phyloP scores from a whole-genome alignment of 1,140 invertebrate species.

The Megalopta genalis region DNA sequence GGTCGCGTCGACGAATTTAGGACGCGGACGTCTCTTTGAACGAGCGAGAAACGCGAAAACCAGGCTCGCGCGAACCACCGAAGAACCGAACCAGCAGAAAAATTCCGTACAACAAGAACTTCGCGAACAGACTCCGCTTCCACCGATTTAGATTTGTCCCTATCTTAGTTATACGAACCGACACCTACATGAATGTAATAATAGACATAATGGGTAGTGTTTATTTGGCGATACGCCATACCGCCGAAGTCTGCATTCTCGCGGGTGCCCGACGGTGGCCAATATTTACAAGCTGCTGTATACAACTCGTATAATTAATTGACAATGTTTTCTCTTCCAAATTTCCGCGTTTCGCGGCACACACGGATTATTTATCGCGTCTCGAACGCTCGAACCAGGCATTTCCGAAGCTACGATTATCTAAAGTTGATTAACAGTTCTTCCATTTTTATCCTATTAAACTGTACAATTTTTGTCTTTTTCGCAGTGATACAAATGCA shows the following conservation, averaged over 20 bases:
- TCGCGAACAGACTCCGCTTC: conserved; percentile 5
- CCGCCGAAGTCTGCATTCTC: conserved; percentile 38
- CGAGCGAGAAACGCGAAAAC: conserved; percentile 24
- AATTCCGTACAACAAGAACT: conserved; percentile 2
- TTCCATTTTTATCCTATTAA: background rate
- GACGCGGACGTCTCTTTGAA: conserved; percentile 10
- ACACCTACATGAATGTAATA: conserved; percentile 53
- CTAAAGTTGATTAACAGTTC: background rate
- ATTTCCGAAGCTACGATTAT: conserved; percentile 6
- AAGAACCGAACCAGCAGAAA: too few species aligned
- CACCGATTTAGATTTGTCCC: conserved; percentile 45
- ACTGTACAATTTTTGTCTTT: too few species aligned
- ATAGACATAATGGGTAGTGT: conserved; percentile 53
- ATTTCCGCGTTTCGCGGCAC: conserved; percentile 30
- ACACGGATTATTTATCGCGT: conserved; percentile 26
- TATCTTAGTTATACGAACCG: conserved; percentile 41
- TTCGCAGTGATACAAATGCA: too few species aligned
- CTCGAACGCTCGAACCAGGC: background rate
- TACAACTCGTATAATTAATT: conserved; percentile 48
- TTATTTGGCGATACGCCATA: conserved; percentile 47
- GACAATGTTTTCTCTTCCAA: conserved; percentile 20
- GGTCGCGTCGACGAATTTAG: conserved; percentile 1
- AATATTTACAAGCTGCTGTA: conserved; percentile 47
- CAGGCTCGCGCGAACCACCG: background rate
- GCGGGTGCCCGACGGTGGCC: conserved; percentile 7